Evolutionary conservation across 2,113 vertebrate species (phyloP), one percentile per base, ranked within the genome.

Genomic region (Daubentonia madagascariensis): DNA sequence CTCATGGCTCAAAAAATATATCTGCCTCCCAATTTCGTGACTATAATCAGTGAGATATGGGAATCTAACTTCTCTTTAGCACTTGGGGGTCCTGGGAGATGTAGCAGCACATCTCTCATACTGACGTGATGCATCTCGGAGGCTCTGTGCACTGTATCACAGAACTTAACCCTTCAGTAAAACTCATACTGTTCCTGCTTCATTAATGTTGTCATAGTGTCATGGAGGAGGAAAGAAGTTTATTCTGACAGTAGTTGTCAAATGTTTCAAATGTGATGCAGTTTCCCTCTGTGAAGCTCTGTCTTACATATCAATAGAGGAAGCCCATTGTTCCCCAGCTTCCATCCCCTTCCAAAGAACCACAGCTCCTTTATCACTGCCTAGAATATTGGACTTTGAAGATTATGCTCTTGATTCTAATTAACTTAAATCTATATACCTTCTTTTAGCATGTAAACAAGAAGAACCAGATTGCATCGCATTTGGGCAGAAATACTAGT

Each of bases 181-280:
- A 48, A 20, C 8, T 35, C 73, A 45, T 16, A 3, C n/a, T 59
- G 70, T 28, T 12, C 40, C 70, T 22, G 61, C 83, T 48, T 86
- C 3, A 0, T 57, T 48, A 86, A 32, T 0, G 35, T 30, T 83
- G 48, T 35, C 43, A 17, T 45, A 40, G n/a, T 67, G 8, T 40
- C 28, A 23, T 28, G 8, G 63, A 65, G 68, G 30, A 80, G 45
- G 28, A 20, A 52, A 57, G 45, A 45, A 91, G 67, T 75, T 45
- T 75, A 65, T 84, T 85, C 70, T 88, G 88, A 90, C 48, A 61
- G 20, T 85, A 25, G 89, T 93, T 79, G 70, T 90, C 76, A 78
- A 37, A 52, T 85, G 57, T 91, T 95, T 94, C 35, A 57, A 37
- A 63, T 81, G 65, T 28, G 14, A 43, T 48, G 52, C 68, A 12